phyloP scores from a whole-genome alignment of 2,797 vertebrate species.

The Karalla daura region DNA sequence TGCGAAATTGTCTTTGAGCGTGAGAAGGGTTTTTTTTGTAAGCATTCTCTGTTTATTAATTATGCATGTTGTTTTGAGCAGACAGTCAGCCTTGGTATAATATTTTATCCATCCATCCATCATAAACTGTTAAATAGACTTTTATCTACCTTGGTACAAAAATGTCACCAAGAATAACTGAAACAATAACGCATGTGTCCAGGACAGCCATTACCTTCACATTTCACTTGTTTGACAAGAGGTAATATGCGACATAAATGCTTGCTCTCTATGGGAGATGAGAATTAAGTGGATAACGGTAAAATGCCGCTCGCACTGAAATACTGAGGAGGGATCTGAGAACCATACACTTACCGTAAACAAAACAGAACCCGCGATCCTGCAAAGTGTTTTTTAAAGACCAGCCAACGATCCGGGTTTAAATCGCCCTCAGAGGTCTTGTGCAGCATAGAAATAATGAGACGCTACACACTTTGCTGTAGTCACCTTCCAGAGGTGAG shows the following conservation, averaged over 20 bases:
- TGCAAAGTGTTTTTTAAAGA: neutral
- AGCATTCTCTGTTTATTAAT: neutral
- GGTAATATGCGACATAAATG: neutral
- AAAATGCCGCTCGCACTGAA: neutral
- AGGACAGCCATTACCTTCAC: neutral
- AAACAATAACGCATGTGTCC: neutral
- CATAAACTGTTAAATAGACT: neutral
- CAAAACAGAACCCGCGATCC: conserved; percentile 1
- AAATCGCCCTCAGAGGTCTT: conserved; percentile 7
- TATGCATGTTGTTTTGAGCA: neutral
- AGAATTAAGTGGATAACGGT: neutral
- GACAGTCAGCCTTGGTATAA: neutral
- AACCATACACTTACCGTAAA: neutral
- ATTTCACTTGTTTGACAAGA: neutral
- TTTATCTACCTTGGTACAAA: neutral
- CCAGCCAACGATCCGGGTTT: no score
- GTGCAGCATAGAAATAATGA: neutral
- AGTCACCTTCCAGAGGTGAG: neutral
- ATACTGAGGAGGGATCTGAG: neutral
- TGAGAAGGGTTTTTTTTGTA: neutral
- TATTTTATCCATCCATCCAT: neutral
- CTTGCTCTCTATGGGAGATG: neutral
- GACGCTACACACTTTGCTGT: neutral
- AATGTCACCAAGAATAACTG: neutral
- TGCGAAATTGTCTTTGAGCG: neutral